Percentiles rank a stretch among this genome's conserved stretches.
Conservation (phyloP, 2,888 invertebrate species). For the Caenorhabditis angaria region DNA sequence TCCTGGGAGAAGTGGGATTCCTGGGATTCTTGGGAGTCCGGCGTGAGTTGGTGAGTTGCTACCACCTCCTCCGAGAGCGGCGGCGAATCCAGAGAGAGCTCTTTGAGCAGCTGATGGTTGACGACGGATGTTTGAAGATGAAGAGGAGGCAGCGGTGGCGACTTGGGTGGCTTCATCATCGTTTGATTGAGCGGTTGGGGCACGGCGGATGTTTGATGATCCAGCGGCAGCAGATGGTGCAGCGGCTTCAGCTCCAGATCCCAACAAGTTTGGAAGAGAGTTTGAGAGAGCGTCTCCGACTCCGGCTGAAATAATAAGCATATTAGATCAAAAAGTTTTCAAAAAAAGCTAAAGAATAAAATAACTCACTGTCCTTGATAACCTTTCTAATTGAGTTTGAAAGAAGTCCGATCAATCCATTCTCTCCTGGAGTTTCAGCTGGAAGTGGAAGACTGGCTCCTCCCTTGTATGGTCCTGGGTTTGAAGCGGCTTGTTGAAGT, state of each 20-base stretch:
- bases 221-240: constrained; percentile 28
- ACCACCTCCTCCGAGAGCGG: constrained; percentile 79
- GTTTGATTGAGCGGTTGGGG: constrained; percentile 11
- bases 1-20: constrained; percentile 71
- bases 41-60: constrained; percentile 74
- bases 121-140: constrained; percentile 61
- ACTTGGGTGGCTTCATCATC: constrained; percentile 45
- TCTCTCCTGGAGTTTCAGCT: constrained; percentile 71
- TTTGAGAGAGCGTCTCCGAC: constrained; percentile 71
- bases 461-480: constrained; percentile 63
- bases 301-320: constrained; percentile 64
- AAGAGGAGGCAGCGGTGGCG: constrained; percentile 28
- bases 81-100: constrained; percentile 79
- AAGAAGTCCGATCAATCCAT: constrained; percentile 70
- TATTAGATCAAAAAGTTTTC: background rate
- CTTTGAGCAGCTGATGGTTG: constrained; percentile 69
- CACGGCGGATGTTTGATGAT: constrained; percentile 29
- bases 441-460: constrained; percentile 62
- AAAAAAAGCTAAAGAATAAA: background rate
- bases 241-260: constrained; percentile 43
- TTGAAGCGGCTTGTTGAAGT: constrained; percentile 59
- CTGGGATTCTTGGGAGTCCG: constrained; percentile 71
- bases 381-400: constrained; percentile 70
- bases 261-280: constrained; percentile 66
- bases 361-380: constrained; percentile 68